Evolutionary conservation across 2,888 invertebrate genomes (phyloP).

Genomic region (Xestia sexstrigata): DNA sequence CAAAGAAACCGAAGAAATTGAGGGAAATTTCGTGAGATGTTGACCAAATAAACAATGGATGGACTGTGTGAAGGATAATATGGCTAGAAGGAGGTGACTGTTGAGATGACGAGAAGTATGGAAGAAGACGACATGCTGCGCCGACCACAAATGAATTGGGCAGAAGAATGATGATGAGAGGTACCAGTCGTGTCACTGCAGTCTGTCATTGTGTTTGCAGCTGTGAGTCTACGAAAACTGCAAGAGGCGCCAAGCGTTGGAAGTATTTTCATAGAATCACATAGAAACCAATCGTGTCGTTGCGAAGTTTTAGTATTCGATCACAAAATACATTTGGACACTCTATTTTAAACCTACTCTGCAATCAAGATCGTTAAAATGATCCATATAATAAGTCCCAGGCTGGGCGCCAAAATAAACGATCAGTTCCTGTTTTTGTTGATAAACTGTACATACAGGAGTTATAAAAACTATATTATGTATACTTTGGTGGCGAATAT

Average conservation of each 20-base stretch:
- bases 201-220: too few relatives aligned
- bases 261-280: neutral
- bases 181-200: too few relatives aligned
- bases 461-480: slow-evolving; percentile 23
- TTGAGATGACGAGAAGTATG: too few relatives aligned
- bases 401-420: slow-evolving; percentile 68
- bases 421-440: slow-evolving; percentile 57
- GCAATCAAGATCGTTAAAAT: slow-evolving; percentile 29
- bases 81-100: too few relatives aligned
- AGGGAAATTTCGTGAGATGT: too few relatives aligned
- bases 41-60: too few relatives aligned
- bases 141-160: too few relatives aligned
- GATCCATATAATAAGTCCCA: slow-evolving; percentile 35
- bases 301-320: neutral
- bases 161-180: too few relatives aligned
- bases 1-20: too few relatives aligned
- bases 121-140: too few relatives aligned
- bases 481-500: slow-evolving; percentile 13
- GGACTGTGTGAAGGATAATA: too few relatives aligned
- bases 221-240: too few relatives aligned
- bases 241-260: neutral
- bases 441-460: slow-evolving; percentile 25
- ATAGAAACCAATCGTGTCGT: neutral
- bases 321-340: neutral
- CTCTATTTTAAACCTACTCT: slow-evolving; percentile 18